Conservation (phyloP, 2,888 invertebrate species). For the Megaustenia siamemsis region DNA sequence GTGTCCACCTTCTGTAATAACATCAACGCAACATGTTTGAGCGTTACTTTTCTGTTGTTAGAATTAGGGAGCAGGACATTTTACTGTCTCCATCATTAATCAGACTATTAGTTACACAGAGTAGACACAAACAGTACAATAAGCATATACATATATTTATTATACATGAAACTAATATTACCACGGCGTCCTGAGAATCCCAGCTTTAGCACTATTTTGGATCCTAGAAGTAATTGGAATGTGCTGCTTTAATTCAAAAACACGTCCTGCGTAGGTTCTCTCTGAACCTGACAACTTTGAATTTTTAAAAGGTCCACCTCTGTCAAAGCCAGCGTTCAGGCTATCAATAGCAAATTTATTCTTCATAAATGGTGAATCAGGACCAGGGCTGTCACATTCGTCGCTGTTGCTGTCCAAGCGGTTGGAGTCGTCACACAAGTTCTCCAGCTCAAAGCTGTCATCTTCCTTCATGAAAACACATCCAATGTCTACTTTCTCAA, state of each 20-base stretch:
- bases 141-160: too few relatives aligned
- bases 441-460: not conserved
- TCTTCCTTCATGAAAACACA: not conserved
- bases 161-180: not conserved
- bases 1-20: too few relatives aligned
- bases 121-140: too few relatives aligned
- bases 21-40: too few relatives aligned
- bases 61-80: too few relatives aligned
- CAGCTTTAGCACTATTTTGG: not conserved
- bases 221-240: not conserved
- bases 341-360: not conserved
- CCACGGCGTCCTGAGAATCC: slow-evolving; percentile 1
- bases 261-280: not conserved
- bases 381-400: not conserved
- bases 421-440: not conserved
- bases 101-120: too few relatives aligned
- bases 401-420: not conserved
- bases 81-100: too few relatives aligned
- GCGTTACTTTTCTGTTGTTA: too few relatives aligned
- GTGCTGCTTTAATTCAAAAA: not conserved
- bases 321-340: not conserved
- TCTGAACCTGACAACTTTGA: not conserved
- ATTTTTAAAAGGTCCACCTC: not conserved
- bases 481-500: not conserved
- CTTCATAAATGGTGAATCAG: not conserved